Conservation (phyloP, 2,888 invertebrate species). For the Megalurothrips usitatus region DNA sequence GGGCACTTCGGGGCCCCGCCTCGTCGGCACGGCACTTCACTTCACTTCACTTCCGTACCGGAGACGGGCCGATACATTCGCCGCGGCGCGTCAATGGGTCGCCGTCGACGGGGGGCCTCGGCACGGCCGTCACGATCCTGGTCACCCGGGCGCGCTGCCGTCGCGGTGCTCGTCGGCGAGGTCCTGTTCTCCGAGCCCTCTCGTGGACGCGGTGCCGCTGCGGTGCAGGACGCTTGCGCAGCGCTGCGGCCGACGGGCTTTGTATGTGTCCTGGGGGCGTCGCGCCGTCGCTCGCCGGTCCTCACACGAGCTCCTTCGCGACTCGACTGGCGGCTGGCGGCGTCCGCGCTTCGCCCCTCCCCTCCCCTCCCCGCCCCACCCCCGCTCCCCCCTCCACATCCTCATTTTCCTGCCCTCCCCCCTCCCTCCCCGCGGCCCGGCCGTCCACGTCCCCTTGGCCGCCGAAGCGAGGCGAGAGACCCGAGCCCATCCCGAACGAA, state of each 20-base stretch:
- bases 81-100: too few relatives aligned
- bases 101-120: too few relatives aligned
- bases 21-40: neutral
- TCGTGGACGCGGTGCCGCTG: too few relatives aligned
- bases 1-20: too few relatives aligned
- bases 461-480: conserved; percentile 13
- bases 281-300: neutral
- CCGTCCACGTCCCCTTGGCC: neutral
- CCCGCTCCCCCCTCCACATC: neutral
- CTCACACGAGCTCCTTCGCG: neutral
- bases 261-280: too few relatives aligned
- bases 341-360: too few relatives aligned
- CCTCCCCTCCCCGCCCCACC: neutral
- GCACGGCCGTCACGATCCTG: neutral
- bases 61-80: neutral
- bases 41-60: neutral
- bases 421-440: neutral
- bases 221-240: too few relatives aligned
- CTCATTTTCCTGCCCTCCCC: neutral
- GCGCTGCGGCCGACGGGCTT: too few relatives aligned
- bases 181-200: too few relatives aligned
- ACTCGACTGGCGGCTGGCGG: neutral
- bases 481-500: conserved; percentile 7
- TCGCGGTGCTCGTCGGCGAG: neutral
- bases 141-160: neutral